Percentiles rank a stretch among this genome's conserved stretches.
These are phyloP conservation scores for Sthenelais limicola DNA, from an alignment of 2,888 invertebrate species.

Conservation along the genomic window DNA sequence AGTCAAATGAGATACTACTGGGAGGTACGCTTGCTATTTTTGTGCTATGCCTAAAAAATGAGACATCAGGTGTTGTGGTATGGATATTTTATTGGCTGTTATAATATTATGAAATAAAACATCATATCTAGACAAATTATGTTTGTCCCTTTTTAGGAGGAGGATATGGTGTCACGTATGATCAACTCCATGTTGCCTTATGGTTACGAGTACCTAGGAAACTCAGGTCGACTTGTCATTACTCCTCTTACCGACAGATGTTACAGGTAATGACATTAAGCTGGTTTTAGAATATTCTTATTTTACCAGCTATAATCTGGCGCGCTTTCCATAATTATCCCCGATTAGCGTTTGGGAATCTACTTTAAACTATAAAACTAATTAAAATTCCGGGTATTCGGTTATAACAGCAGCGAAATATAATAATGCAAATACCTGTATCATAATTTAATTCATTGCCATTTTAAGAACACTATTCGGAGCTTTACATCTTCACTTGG, in stretches of 20 bases:
- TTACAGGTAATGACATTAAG: slow-evolving; percentile 66
- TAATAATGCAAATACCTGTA: too few species aligned
- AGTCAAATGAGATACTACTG: slow-evolving; percentile 74
- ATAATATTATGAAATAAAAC: too few species aligned
- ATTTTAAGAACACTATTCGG: slow-evolving; percentile 74
- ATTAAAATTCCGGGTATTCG: too few species aligned
- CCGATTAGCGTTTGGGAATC: too few species aligned
- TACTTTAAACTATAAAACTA: too few species aligned
- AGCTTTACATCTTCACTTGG: slow-evolving; percentile 73
- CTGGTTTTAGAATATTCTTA: neutral
- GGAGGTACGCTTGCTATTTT: slow-evolving; percentile 65
- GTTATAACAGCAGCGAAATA: too few species aligned
- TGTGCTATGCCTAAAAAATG: too few species aligned
- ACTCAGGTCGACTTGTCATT: slow-evolving; percentile 74
- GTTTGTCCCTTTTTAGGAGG: slow-evolving; percentile 70
- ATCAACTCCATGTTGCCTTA: slow-evolving; percentile 73
- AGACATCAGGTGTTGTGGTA: too few species aligned
- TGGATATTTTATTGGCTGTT: too few species aligned
- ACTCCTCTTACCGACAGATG: slow-evolving; percentile 74
- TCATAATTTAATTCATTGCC: too few species aligned
- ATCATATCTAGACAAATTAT: too few species aligned
- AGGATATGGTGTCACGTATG: slow-evolving; percentile 73
- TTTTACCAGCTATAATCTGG: neutral
- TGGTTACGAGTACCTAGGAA: slow-evolving; percentile 74
- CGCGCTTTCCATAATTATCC: too few species aligned